Base-by-base conservation (phyloP, 2,797 vertebrate species). In the Pseudochirops cupreus region DNA sequence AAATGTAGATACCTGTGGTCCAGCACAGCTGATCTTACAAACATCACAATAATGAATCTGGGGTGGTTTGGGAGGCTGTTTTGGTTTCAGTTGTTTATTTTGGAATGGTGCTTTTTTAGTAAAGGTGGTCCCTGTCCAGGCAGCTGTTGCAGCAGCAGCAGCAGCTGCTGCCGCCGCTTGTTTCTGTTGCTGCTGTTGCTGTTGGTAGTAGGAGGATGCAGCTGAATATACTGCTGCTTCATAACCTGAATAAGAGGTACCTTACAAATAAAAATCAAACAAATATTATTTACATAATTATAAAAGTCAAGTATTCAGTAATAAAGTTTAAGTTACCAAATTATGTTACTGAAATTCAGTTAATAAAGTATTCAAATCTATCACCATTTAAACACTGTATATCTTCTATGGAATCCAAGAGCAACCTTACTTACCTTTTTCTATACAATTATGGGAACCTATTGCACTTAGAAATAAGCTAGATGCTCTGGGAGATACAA, bases 21-120 rank as follows among this genome's bases (percentile, higher is more conserved):
- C 99, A 90, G 99, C 99, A 98, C 99, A 99, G 99, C 99, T 99
- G 99, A 99, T 99, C 98, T 99, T 99, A 98, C 99, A 99, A 97
- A 99, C 99, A 1, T 99, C 99, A 97, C 99, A 99, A 97, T 99
- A 99, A 98, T 99, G 99, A 98, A 99, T 99, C 99, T 99, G 99
- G 54, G 99, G 99, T 0, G 99, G 99, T 98, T 99, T 99, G 57
- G 99, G 99, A 26, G 99, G 99, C 97, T 99, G 99, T 95, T 99
- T 99, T 97, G 99, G 99, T 97, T 99, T 99, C 92, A 99, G 99
- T 97, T 99, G 99, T 97, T 99, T 99, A 97, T 99, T 99, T 98
- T 99, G 99, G 98, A 99, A 99, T 96, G 99, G 99, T 91, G 99
- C 98, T 98, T 99, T 99, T 99, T 99, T 99, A 95, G 99, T 99